A percentile compares a stretch with the other conserved stretches of the same genome.
phyloP scores from a whole-genome alignment of 2,113 vertebrate species.

The Gavia stellata region DNA sequence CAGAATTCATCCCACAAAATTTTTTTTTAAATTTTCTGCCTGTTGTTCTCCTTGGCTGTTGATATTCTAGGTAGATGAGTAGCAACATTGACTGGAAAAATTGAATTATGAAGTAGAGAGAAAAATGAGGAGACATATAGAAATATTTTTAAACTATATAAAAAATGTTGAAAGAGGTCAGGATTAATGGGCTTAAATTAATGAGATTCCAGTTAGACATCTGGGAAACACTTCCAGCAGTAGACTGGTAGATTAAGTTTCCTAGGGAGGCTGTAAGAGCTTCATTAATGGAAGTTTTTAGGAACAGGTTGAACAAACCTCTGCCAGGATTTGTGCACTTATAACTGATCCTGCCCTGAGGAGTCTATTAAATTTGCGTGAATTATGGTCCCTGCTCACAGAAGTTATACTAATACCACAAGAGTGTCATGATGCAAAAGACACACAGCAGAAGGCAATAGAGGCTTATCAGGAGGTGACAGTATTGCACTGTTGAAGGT shows the following conservation, averaged over 20 bases:
- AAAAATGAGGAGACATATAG: neutral
- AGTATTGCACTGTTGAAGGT: neutral
- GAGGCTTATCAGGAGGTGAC: neutral
- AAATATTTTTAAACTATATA: neutral
- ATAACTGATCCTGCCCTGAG: neutral
- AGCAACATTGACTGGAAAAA: neutral
- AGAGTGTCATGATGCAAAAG: neutral
- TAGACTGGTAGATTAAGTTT: constrained; percentile 2
- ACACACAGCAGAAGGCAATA: neutral
- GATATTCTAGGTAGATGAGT: neutral
- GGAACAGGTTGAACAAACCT: constrained; percentile 10
- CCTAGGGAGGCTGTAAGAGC: neutral
- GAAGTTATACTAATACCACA: neutral
- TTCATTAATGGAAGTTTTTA: constrained; percentile 6
- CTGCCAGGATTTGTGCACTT: neutral
- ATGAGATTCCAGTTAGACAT: neutral
- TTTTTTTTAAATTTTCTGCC: neutral
- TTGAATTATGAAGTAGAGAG: neutral
- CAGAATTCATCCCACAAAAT: neutral
- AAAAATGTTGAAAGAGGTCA: neutral
- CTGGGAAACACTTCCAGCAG: neutral
- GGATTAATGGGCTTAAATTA: constrained; percentile 6
- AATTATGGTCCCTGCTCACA: neutral
- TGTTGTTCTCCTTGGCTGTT: neutral
- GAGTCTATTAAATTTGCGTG: neutral